A percentile compares a stretch with the other conserved stretches of the same genome.
Evolutionary conservation across 2,113 vertebrate genomes (phyloP).

Genomic region (Alouatta palliata): DNA sequence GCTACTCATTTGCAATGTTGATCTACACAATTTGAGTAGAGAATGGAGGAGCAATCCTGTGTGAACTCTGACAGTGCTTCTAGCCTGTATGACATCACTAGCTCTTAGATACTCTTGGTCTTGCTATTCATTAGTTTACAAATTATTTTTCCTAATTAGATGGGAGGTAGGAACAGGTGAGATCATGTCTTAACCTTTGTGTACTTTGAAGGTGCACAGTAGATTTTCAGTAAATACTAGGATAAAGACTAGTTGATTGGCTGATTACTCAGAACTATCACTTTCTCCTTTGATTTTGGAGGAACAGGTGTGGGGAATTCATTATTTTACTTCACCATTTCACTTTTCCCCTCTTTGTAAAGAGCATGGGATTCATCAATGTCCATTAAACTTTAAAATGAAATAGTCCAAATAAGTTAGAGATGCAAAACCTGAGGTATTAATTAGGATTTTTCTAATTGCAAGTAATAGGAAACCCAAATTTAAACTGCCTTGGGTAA

Average conservation of each 20-base stretch:
- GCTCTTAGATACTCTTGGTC: neutral
- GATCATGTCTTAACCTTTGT: neutral
- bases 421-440: neutral
- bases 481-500: neutral
- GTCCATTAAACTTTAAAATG: slow-evolving; percentile 23
- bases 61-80: neutral
- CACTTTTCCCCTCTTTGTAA: slow-evolving; percentile 31
- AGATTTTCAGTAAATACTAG: slow-evolving; percentile 11
- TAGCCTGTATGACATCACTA: neutral
- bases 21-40: neutral
- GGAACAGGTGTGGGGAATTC: neutral
- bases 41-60: neutral
- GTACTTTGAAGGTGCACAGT: neutral
- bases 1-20: neutral
- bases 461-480: neutral
- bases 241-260: neutral
- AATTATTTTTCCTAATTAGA: neutral
- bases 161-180: neutral
- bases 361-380: neutral
- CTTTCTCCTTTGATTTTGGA: slow-evolving; percentile 30
- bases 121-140: neutral
- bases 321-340: slow-evolving; percentile 16
- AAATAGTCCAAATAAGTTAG: neutral
- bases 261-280: neutral
- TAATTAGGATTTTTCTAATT: neutral